phyloP scores from a whole-genome alignment of 2,888 invertebrate genomes.

The Selenia dentaria region DNA sequence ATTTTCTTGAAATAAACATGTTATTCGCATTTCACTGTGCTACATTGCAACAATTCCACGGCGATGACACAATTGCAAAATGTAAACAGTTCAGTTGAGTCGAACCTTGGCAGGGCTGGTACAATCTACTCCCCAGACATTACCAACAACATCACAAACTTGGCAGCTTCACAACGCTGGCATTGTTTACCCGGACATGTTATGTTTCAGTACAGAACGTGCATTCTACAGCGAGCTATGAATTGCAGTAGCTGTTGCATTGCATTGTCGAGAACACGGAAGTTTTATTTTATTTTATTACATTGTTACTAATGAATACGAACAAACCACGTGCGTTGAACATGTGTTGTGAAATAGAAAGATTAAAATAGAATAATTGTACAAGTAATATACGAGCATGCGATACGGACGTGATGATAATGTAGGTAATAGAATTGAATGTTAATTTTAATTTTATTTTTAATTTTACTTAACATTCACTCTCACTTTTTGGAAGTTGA shows the following conservation, averaged over 20 bases:
- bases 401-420: no score
- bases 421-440: no score
- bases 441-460: no score
- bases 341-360: no score
- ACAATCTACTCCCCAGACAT: neutral
- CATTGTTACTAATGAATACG: neutral
- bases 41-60: no score
- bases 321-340: neutral
- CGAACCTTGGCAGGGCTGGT: constrained; percentile 4
- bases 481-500: no score
- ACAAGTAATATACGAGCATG: no score
- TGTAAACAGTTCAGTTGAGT: neutral
- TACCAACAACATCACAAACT: constrained; percentile 24
- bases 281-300: neutral
- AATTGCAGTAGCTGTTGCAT: neutral
- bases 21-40: no score
- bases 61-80: neutral
- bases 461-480: no score
- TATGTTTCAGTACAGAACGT: constrained; percentile 25
- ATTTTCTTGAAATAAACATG: no score
- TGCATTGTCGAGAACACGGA: neutral
- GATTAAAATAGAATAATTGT: no score
- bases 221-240: constrained; percentile 16
- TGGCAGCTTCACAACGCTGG: constrained; percentile 44
- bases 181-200: constrained; percentile 31